Evolutionary conservation across 2,113 vertebrate species (phyloP).

Genomic region (Cricetomys ansorgei): DNA sequence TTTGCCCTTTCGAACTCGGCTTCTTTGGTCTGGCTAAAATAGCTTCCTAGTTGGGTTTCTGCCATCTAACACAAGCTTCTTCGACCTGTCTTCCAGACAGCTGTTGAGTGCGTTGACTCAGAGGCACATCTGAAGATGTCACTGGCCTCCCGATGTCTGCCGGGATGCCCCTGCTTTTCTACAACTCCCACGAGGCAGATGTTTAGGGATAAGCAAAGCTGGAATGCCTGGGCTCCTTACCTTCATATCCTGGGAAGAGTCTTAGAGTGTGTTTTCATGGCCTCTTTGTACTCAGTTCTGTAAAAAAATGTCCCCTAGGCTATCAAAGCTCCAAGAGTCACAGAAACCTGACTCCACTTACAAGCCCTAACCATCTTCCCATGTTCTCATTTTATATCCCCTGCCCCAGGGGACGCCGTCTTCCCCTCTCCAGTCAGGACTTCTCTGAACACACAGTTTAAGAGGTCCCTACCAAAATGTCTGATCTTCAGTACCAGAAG

Average conservation of each 20-base stretch:
- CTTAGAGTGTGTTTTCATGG: background rate
- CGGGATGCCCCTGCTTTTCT: background rate
- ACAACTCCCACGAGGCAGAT: background rate
- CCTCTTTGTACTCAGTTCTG: background rate
- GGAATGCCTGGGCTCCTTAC: background rate
- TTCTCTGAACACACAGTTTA: background rate
- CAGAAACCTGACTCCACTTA: background rate
- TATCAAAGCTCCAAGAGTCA: background rate
- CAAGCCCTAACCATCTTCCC: background rate
- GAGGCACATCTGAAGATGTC: slow-evolving; percentile 41
- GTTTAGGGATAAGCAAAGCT: background rate
- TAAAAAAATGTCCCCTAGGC: background rate
- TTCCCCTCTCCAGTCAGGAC: background rate
- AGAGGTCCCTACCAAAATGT: background rate
- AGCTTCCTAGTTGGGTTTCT: slow-evolving; percentile 35
- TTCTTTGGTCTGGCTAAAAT: slow-evolving; percentile 53
- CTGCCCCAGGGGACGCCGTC: background rate
- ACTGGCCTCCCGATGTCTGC: slow-evolving; percentile 14
- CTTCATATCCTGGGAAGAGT: background rate
- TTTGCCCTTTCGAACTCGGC: slow-evolving; percentile 15
- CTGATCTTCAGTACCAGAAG: background rate
- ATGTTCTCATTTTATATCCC: background rate
- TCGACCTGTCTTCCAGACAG: slow-evolving; percentile 60
- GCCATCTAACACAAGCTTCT: slow-evolving; percentile 47
- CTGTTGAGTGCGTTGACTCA: slow-evolving; percentile 26